Evolutionary conservation across 2,888 invertebrate species (phyloP).

Genomic region (Sepioteuthis lessoniana): DNA sequence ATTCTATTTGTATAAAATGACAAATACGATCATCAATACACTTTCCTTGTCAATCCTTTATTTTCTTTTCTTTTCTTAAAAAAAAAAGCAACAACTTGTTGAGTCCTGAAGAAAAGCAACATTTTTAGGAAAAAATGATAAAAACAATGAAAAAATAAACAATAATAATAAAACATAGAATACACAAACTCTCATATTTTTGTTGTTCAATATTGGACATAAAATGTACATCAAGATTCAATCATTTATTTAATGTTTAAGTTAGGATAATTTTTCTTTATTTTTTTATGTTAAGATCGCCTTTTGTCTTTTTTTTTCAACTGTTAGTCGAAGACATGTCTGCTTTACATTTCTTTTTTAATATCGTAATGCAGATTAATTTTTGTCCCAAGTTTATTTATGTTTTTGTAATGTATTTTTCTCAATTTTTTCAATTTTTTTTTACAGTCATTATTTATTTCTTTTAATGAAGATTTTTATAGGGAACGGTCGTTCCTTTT

Average conservation of each 20-base stretch:
- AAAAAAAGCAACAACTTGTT: background rate
- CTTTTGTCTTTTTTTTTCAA: background rate
- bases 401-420: background rate
- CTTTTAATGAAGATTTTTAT: background rate
- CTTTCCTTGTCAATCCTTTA: background rate
- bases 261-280: background rate
- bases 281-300: background rate
- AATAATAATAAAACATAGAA: background rate
- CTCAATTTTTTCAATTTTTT: background rate
- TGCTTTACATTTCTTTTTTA: no score
- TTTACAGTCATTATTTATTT: background rate
- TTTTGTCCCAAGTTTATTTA: background rate
- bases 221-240: background rate
- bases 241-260: background rate
- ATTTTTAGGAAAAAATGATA: background rate
- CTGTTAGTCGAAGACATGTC: background rate
- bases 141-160: background rate
- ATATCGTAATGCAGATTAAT: background rate
- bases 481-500: background rate
- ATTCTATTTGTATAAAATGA: background rate
- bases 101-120: slow-evolving; percentile 14
- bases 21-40: background rate
- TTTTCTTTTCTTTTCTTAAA: background rate
- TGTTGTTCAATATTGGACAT: slow-evolving; percentile 8
- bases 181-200: background rate